Percentiles rank a stretch among this genome's conserved stretches.
Evolutionary conservation across 1,140 invertebrate genomes (phyloP).

Genomic region (Anastrepha obliqua): DNA sequence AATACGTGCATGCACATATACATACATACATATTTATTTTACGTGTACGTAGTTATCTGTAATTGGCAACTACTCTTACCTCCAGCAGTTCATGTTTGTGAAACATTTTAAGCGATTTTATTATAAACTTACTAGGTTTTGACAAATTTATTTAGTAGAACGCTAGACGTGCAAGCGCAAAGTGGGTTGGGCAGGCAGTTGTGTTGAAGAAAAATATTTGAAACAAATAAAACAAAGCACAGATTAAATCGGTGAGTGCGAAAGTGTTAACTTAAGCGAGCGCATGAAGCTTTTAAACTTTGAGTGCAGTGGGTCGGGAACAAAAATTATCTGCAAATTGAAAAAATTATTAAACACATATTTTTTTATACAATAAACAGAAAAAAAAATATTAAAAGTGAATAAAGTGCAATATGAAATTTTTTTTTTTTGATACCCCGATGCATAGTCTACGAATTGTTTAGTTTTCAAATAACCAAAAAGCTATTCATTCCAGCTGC

Average conservation of each 20-base stretch:
- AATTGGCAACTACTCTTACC: neutral
- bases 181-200: neutral
- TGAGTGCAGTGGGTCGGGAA: neutral
- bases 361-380: too few species aligned
- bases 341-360: too few species aligned
- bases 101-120: neutral
- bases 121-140: neutral
- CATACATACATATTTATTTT: neutral
- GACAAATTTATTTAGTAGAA: neutral
- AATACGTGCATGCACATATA: neutral
- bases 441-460: too few species aligned
- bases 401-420: too few species aligned
- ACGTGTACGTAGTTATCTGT: neutral
- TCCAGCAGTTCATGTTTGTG: neutral
- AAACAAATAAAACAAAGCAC: neutral
- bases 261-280: neutral
- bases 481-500: too few species aligned
- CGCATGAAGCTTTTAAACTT: neutral
- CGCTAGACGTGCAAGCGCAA: neutral
- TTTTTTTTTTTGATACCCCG: too few species aligned
- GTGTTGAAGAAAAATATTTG: neutral
- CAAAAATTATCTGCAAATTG: neutral
- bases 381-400: too few species aligned
- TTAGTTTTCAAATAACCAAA: too few species aligned
- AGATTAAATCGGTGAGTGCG: conserved; percentile 21